Conservation (phyloP, 2,797 vertebrate genomes). For the Benthosema pterotum region DNA sequence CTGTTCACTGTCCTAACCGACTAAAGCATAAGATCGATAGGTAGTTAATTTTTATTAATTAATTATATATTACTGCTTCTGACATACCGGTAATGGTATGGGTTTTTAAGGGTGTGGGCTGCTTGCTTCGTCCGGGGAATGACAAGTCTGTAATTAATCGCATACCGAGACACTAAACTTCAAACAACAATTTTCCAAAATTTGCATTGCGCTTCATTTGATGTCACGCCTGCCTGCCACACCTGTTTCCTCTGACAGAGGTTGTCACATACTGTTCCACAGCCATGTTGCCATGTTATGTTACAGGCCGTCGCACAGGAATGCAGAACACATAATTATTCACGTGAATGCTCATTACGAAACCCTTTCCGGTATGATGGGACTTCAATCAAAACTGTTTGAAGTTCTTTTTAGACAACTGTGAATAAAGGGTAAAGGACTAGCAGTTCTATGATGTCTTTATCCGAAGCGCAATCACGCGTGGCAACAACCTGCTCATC, state of each 20-base stretch:
- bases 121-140: conserved; percentile 13
- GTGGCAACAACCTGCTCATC: no score
- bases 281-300: background rate
- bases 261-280: background rate
- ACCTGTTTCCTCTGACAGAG: conserved; percentile 1
- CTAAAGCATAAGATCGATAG: no score
- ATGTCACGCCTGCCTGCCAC: conserved; percentile 14
- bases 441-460: no score
- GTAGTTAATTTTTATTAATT: conserved; percentile 24
- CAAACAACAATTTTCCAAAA: conserved; percentile 29
- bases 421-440: no score
- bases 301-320: background rate
- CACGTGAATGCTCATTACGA: no score
- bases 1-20: no score
- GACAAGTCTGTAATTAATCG: conserved; percentile 19
- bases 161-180: background rate
- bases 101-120: conserved; percentile 18
- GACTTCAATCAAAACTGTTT: no score
- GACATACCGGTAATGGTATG: conserved; percentile 5
- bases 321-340: background rate
- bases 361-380: no score
- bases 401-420: no score
- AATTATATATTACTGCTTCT: conserved; percentile 18
- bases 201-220: conserved; percentile 18
- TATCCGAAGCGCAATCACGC: no score